These are phyloP conservation scores for Hemistola chrysoprasaria DNA, from an alignment of 2,888 invertebrate species.

Conservation along the genomic window DNA sequence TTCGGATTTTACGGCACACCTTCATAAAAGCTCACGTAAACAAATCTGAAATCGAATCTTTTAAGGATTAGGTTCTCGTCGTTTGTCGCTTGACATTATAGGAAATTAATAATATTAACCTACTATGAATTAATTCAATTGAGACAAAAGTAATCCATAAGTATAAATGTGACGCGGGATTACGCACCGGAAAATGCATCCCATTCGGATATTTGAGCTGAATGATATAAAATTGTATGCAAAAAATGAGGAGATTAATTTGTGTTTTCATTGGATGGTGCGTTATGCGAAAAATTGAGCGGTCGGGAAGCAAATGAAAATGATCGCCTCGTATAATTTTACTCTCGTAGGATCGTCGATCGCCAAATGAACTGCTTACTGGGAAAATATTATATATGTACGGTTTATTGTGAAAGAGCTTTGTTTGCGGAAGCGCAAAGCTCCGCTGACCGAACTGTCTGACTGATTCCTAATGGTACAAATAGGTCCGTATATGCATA, in stretches of 20 bases:
- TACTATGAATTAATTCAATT: slow-evolving; percentile 67
- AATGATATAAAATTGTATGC: slow-evolving; percentile 79
- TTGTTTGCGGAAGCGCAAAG: slow-evolving; percentile 26
- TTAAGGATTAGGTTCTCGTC: slow-evolving; percentile 48
- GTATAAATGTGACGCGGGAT: slow-evolving; percentile 70
- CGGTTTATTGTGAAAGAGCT: slow-evolving; percentile 22
- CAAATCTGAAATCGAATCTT: slow-evolving; percentile 47
- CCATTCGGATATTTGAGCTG: slow-evolving; percentile 69
- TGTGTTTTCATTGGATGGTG: slow-evolving; percentile 77
- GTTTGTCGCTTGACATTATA: slow-evolving; percentile 35
- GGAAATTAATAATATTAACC: slow-evolving; percentile 53
- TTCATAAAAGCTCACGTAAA: slow-evolving; percentile 51
- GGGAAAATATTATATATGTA: slow-evolving; percentile 19
- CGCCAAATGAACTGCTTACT: slow-evolving; percentile 48
- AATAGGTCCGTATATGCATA: slow-evolving; percentile 30
- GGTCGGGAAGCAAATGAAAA: slow-evolving; percentile 72
- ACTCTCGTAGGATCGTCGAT: slow-evolving; percentile 59
- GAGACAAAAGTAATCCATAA: slow-evolving; percentile 71
- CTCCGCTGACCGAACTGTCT: neutral
- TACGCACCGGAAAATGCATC: slow-evolving; percentile 62
- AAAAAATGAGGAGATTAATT: slow-evolving; percentile 82
- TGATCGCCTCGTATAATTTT: slow-evolving; percentile 69
- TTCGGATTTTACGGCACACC: slow-evolving; percentile 60
- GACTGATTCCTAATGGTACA: slow-evolving; percentile 8
- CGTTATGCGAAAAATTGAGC: slow-evolving; percentile 80